Evolutionary conservation across 2,888 invertebrate genomes (phyloP).

Genomic region (Meliscaeva auricollis): DNA sequence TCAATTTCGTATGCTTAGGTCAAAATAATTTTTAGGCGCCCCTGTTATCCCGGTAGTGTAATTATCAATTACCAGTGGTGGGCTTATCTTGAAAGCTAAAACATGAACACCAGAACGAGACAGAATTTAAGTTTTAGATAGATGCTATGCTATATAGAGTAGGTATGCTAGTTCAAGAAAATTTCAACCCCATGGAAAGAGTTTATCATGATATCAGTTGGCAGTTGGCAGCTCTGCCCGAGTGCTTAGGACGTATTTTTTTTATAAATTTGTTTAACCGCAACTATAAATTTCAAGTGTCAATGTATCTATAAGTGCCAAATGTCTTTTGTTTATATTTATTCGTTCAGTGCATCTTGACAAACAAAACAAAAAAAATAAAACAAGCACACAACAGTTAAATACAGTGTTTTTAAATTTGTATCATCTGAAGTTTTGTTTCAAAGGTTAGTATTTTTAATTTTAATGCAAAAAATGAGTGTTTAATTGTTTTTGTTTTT

Average conservation of each 20-base stretch:
- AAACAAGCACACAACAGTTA: neutral
- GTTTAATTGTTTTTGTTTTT: neutral
- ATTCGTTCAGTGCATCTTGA: neutral
- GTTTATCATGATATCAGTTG: slow-evolving; percentile 23
- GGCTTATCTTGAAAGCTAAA: slow-evolving; percentile 20
- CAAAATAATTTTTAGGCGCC: neutral
- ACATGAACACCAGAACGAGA: slow-evolving; percentile 12
- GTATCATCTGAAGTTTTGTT: neutral
- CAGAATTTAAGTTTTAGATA: slow-evolving; percentile 10
- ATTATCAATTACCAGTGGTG: slow-evolving; percentile 24
- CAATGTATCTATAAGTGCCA: slow-evolving; percentile 15
- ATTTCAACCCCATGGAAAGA: slow-evolving; percentile 36
- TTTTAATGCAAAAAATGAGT: slow-evolving; percentile 1
- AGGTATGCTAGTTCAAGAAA: slow-evolving; percentile 3
- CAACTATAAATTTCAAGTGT: neutral
- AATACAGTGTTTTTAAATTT: neutral
- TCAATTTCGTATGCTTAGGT: neutral
- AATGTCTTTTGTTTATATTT: slow-evolving; percentile 21
- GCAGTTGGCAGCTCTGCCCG: slow-evolving; percentile 30
- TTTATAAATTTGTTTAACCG: neutral
- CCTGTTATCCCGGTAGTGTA: slow-evolving; percentile 21
- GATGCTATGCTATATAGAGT: slow-evolving; percentile 11
- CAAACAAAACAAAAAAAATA: neutral
- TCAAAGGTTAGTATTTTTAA: slow-evolving; percentile 4
- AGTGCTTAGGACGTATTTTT: slow-evolving; percentile 26